Evolutionary conservation across 2,113 vertebrate species (phyloP).

Genomic region (Petromus typicus): DNA sequence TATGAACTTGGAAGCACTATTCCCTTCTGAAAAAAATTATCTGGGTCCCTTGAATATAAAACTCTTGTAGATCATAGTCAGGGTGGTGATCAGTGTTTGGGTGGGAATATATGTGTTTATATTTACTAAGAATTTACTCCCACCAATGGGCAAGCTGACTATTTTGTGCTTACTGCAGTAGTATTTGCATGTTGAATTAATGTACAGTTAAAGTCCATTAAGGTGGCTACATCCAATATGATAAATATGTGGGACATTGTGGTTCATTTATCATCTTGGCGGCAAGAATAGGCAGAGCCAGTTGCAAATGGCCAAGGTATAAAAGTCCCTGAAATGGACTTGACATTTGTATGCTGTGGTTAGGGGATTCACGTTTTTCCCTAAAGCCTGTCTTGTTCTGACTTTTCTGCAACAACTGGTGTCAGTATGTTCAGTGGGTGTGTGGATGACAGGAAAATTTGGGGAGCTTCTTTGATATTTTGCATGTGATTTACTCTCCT

Average conservation of each 20-base stretch:
- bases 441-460: background rate
- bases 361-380: background rate
- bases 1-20: background rate
- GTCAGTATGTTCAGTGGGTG: background rate
- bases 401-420: background rate
- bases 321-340: background rate
- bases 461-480: background rate
- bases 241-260: slow-evolving; percentile 16
- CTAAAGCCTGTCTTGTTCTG: background rate
- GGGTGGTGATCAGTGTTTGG: accelerated
- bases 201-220: slow-evolving; percentile 52
- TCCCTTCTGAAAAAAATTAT: background rate
- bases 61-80: accelerated
- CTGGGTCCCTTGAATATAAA: accelerated
- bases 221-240: slow-evolving; percentile 56
- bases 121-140: background rate
- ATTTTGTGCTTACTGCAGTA: slow-evolving; percentile 25
- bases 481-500: background rate
- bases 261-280: slow-evolving; percentile 69
- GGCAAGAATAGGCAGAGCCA: background rate
- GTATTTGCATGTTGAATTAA: slow-evolving; percentile 46
- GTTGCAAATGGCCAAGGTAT: background rate
- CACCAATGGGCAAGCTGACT: background rate
- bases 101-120: accelerated
- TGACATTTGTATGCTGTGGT: background rate